Evolutionary conservation across 2,113 vertebrate genomes (phyloP).

Genomic region (Oreotrochilus melanogaster): DNA sequence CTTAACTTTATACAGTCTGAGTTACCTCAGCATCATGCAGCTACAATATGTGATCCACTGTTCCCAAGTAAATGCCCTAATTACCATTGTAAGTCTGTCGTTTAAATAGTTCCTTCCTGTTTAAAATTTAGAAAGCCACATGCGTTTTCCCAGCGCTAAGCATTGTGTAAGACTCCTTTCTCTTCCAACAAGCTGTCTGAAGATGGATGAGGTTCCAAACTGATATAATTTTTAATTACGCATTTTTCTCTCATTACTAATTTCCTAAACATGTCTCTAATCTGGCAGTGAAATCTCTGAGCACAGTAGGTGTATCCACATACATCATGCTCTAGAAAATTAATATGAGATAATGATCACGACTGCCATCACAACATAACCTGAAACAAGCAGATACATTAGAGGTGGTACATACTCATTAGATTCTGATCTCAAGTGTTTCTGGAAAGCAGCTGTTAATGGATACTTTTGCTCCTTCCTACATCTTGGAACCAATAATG

Average conservation of each 20-base stretch:
- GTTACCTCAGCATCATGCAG: neutral
- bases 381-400: slow-evolving; percentile 32
- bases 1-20: neutral
- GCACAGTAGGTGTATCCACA: slow-evolving; percentile 23
- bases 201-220: slow-evolving; percentile 69
- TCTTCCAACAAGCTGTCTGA: slow-evolving; percentile 59
- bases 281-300: slow-evolving; percentile 38
- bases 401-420: slow-evolving; percentile 2
- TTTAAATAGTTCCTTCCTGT: slow-evolving; percentile 70
- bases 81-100: slow-evolving; percentile 58
- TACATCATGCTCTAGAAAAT: slow-evolving; percentile 60
- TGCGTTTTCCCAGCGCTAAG: slow-evolving; percentile 59
- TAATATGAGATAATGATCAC: slow-evolving; percentile 64
- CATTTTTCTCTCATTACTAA: slow-evolving; percentile 61
- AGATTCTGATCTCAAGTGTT: slow-evolving; percentile 15
- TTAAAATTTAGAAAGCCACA: slow-evolving; percentile 63
- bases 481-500: neutral
- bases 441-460: slow-evolving; percentile 24
- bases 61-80: slow-evolving; percentile 44
- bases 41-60: neutral
- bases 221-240: slow-evolving; percentile 62
- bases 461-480: neutral
- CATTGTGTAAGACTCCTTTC: slow-evolving; percentile 64
- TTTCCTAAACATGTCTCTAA: slow-evolving; percentile 70
- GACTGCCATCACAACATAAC: slow-evolving; percentile 60